Conservation (phyloP, 2,113 vertebrate genomes). For the Pterophyllum scalare region DNA sequence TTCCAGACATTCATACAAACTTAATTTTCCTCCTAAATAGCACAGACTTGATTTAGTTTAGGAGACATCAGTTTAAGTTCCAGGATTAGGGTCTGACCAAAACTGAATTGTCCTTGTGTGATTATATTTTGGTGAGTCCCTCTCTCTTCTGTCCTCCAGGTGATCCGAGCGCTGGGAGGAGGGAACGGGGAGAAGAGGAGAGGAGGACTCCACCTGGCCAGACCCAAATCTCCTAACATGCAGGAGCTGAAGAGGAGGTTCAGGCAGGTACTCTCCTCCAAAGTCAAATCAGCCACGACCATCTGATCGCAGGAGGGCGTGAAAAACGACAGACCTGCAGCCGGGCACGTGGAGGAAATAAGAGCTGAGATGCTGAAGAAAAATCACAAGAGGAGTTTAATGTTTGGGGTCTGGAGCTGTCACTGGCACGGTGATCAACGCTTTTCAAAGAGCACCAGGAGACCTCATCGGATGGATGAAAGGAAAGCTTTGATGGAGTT, state of each 20-base stretch:
- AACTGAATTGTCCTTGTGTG: not conserved
- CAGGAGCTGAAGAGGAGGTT: conserved; percentile 93
- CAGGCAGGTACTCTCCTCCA: conserved; percentile 91
- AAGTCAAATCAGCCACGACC: conserved; percentile 84
- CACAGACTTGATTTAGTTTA: not conserved
- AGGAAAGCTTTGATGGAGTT: not conserved
- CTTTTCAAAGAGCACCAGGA: conserved; percentile 9
- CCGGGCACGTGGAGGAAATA: not conserved
- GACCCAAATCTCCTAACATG: conserved; percentile 95
- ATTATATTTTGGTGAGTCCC: not conserved
- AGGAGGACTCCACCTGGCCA: conserved; percentile 88
- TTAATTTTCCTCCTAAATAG: not conserved
- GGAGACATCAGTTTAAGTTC: not conserved
- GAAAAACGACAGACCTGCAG: not conserved
- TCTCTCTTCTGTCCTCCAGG: conserved; percentile 48
- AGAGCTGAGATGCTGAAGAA: not conserved
- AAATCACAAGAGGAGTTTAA: not conserved
- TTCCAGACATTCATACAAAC: not conserved
- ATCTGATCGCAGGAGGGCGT: conserved; percentile 74
- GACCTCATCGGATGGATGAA: not conserved
- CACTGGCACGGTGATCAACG: conserved; percentile 24
- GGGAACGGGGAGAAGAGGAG: conserved; percentile 90
- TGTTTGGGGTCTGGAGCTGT: not conserved
- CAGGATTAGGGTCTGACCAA: not conserved
- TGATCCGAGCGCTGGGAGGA: conserved; percentile 84